Evolutionary conservation across 1,140 invertebrate genomes (phyloP), one percentile per base, ranked within the genome.

Genomic region (Sycophila sp.): DNA sequence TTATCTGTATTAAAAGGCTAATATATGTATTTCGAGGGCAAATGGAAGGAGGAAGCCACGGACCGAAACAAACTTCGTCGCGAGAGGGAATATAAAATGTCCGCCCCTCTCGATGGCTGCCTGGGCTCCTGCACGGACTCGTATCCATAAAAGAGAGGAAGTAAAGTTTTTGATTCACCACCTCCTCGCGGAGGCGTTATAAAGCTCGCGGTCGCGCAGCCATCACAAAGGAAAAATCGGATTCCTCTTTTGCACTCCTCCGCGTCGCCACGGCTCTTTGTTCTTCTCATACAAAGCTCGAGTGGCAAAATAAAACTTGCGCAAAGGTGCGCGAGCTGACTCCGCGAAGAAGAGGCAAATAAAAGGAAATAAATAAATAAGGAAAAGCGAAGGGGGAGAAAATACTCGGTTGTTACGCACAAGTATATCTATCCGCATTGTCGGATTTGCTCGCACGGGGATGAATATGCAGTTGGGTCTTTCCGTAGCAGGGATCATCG

Each of bases 111-210:
- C 15, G 28, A 1, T 32, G 10, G 11, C n/a, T 42, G 5, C n/a
- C 40, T 42, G n/a, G 40, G n/a, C 5, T 6, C 5, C 4, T n/a
- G 40, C 13, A n/a, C 40, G 6, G 11, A 28, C 51, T 32, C 15
- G 24, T n/a, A n/a, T n/a, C n/a, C n/a, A n/a, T 53, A 53, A 53
- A 53, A 53, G 28, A 28, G n/a, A 47, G 4, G 45, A 17, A 26
- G 8, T 32, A 53, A 53, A 53, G 51, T 53, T 53, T 53, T 53
- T 30, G 51, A 53, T 53, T 53, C 51, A 32, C 40, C 40, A 36
- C n/a, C 19, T 53, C 15, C 26, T 24, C 51, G 11, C 24, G 4
- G 22, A n/a, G 34, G 34, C 13, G 34, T 42, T 42, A 42, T 42
- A 42, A 42, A 42, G 40, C 40, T 42, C 51, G 17, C 11, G 28